These are phyloP conservation scores for Bursaphelenchus okinawaensis DNA, from an alignment of 2,888 invertebrate genomes.

Conservation along the genomic window DNA sequence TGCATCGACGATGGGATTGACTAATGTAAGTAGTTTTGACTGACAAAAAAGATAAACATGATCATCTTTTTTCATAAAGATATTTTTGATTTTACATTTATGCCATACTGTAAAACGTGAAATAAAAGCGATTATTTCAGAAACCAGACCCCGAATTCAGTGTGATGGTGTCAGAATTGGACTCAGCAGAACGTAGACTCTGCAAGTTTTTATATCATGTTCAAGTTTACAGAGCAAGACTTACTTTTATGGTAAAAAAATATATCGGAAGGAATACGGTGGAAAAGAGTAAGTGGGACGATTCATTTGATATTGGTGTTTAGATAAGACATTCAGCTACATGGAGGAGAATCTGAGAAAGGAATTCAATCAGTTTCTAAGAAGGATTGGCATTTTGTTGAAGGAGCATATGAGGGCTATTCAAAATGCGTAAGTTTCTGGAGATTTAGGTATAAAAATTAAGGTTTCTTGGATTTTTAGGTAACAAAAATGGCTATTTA, in stretches of 20 bases:
- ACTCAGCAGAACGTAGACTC: slow-evolving; percentile 39
- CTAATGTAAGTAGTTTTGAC: slow-evolving; percentile 33
- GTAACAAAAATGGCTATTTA: no score
- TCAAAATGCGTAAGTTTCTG: slow-evolving; percentile 7
- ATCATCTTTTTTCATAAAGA: background rate
- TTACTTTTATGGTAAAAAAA: slow-evolving; percentile 19
- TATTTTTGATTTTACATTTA: background rate
- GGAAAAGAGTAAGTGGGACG: slow-evolving; percentile 15
- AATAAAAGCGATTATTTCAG: slow-evolving; percentile 25
- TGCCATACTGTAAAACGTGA: background rate
- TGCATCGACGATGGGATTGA: slow-evolving; percentile 43
- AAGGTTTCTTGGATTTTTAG: background rate
- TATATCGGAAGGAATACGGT: slow-evolving; percentile 20
- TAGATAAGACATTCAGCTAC: background rate
- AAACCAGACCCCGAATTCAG: slow-evolving; percentile 40
- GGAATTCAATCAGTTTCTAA: slow-evolving; percentile 7
- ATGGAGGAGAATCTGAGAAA: background rate
- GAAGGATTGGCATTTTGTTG: background rate
- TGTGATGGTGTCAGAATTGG: slow-evolving; percentile 35
- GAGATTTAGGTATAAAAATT: background rate
- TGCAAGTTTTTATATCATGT: slow-evolving; percentile 31
- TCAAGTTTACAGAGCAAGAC: slow-evolving; percentile 22
- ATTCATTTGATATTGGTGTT: background rate
- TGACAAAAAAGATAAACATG: background rate
- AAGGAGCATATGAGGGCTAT: background rate